Percentiles rank a stretch among this genome's conserved stretches.
These are phyloP conservation scores for Talpa occidentalis DNA, from an alignment of 2,113 vertebrate species.

Conservation along the genomic window DNA sequence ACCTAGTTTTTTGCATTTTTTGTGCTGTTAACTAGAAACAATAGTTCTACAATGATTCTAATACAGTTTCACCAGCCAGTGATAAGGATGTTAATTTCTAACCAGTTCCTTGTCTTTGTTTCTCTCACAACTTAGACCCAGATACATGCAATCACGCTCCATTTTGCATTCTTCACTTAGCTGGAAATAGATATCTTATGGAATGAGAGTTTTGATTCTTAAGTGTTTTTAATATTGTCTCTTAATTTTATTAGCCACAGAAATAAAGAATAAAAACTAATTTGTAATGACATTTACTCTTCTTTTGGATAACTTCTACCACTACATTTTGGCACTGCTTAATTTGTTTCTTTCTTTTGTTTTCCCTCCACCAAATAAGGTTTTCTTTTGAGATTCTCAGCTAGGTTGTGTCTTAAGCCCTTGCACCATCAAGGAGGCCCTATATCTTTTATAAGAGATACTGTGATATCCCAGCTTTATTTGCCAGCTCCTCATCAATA, in stretches of 20 bases:
- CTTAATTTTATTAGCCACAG: background rate
- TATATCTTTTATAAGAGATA: too few relatives aligned
- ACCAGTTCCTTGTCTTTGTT: background rate
- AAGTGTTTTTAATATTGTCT: background rate
- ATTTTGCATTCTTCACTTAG: background rate
- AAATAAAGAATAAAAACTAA: background rate
- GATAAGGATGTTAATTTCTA: background rate
- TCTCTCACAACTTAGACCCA: background rate
- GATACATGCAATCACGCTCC: background rate
- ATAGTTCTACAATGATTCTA: background rate
- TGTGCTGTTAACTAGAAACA: background rate
- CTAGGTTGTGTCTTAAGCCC: too few relatives aligned
- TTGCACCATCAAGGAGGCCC: too few relatives aligned
- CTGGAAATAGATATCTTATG: background rate
- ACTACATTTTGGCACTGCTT: background rate
- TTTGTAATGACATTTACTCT: background rate
- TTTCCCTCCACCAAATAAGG: background rate
- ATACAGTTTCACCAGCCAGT: background rate
- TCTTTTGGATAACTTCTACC: background rate
- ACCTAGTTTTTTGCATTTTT: background rate
- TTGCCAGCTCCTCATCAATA: background rate
- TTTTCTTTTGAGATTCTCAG: background rate
- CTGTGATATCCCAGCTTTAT: too few relatives aligned
- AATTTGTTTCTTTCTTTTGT: background rate
- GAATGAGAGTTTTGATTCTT: background rate